A percentile compares a stretch with the other conserved stretches of the same genome.
Conservation (phyloP, 2,797 vertebrate genomes). For the Gallirallus australis region DNA sequence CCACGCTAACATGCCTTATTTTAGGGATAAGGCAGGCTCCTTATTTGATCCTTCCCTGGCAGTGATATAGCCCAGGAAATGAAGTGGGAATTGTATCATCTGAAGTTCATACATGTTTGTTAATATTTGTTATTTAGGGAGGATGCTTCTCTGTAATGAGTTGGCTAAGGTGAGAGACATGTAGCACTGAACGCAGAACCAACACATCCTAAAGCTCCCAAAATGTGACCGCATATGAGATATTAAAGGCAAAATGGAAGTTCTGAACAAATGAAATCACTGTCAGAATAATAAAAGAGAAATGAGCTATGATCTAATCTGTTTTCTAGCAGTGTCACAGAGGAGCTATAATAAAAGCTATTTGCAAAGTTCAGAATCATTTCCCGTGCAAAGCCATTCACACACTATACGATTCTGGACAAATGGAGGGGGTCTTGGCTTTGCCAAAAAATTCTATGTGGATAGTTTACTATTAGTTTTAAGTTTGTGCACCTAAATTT, state of each 20-base stretch:
- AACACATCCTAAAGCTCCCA: conserved; percentile 66
- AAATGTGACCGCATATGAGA: conserved; percentile 68
- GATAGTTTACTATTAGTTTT: conserved; percentile 55
- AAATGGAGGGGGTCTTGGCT: conserved; percentile 67
- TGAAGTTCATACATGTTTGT: conserved; percentile 69
- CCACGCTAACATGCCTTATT: conserved; percentile 12
- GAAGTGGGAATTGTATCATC: conserved; percentile 60
- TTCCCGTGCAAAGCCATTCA: conserved; percentile 71
- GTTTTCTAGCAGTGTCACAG: conserved; percentile 73
- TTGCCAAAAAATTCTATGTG: conserved; percentile 56
- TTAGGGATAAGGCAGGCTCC: conserved; percentile 44
- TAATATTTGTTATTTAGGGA: conserved; percentile 71
- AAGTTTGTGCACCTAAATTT: conserved; percentile 64
- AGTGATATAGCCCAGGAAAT: conserved; percentile 51
- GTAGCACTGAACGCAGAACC: conserved; percentile 29
- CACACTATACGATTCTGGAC: conserved; percentile 65
- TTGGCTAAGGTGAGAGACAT: conserved; percentile 61
- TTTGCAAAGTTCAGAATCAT: conserved; percentile 72
- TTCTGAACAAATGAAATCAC: conserved; percentile 72
- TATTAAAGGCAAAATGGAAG: conserved; percentile 65
- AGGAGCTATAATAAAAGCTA: conserved; percentile 74
- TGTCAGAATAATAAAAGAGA: conserved; percentile 76
- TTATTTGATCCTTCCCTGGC: conserved; percentile 50
- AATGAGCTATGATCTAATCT: conserved; percentile 74
- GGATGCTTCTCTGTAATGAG: conserved; percentile 66